Evolutionary conservation across 2,113 vertebrate species (phyloP).

Genomic region (Erpornis zantholeuca): DNA sequence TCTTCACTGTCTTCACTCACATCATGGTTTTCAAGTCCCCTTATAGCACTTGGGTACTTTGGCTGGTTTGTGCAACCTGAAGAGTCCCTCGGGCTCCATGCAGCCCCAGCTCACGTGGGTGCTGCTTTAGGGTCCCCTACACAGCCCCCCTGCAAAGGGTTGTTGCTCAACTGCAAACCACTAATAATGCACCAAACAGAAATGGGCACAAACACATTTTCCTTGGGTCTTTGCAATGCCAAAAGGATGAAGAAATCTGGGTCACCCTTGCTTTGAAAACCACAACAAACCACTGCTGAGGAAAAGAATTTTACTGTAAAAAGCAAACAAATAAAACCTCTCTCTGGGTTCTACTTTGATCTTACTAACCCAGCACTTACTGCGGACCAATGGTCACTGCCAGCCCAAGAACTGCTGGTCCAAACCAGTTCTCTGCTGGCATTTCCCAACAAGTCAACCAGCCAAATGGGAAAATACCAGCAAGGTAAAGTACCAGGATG

Average conservation of each 20-base stretch:
- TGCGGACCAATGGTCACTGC: background rate
- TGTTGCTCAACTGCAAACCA: background rate
- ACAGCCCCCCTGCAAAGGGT: background rate
- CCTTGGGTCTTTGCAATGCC: background rate
- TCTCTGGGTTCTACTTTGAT: background rate
- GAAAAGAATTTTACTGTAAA: background rate
- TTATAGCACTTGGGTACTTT: background rate
- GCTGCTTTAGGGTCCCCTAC: background rate
- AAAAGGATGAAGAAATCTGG: background rate
- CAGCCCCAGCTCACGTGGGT: fast-evolving
- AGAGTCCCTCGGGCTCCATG: fast-evolving
- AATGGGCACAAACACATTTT: background rate
- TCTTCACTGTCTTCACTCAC: background rate
- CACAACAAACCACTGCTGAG: background rate
- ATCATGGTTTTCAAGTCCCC: background rate
- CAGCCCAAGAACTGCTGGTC: background rate
- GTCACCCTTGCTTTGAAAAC: slow-evolving; percentile 1
- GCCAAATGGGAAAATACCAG: background rate
- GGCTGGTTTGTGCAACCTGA: background rate
- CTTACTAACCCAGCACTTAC: background rate
- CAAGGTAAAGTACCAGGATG: background rate
- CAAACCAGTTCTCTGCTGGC: background rate
- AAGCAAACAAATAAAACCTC: background rate
- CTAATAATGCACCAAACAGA: background rate
- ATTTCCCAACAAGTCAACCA: background rate